phyloP scores from a whole-genome alignment of 2,888 invertebrate species.

The Aphodius granarius region DNA sequence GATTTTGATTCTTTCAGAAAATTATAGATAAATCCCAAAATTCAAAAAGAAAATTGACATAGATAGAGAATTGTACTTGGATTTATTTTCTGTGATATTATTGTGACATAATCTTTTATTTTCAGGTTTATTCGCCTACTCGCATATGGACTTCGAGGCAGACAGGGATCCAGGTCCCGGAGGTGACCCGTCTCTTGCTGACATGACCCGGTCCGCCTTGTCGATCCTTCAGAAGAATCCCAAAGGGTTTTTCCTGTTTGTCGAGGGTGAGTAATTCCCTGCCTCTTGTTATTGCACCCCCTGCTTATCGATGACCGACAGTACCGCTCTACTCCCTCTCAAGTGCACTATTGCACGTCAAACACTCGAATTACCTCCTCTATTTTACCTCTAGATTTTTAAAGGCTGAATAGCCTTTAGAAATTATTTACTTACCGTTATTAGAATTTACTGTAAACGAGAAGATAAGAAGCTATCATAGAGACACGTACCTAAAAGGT shows the following conservation, averaged over 20 bases:
- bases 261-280: slow-evolving; percentile 63
- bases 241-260: slow-evolving; percentile 74
- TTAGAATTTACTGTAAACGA: not conserved
- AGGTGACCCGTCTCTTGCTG: slow-evolving; percentile 74
- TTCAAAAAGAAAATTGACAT: no score
- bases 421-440: not conserved
- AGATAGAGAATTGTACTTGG: no score
- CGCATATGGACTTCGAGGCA: slow-evolving; percentile 79
- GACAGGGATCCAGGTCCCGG: slow-evolving; percentile 67
- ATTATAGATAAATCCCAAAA: no score
- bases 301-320: not conserved
- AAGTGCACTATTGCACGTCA: not conserved
- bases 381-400: no score
- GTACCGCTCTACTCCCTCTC: not conserved
- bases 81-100: no score
- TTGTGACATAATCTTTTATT: slow-evolving; percentile 15
- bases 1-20: no score
- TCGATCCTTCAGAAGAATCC: slow-evolving; percentile 71
- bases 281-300: not conserved
- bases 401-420: not conserved
- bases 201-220: slow-evolving; percentile 75
- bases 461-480: not conserved
- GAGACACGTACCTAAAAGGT: not conserved
- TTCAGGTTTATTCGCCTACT: slow-evolving; percentile 73
- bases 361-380: not conserved